Evolutionary conservation across 2,888 invertebrate genomes (phyloP).

Genomic region (Polyploca ridens): DNA sequence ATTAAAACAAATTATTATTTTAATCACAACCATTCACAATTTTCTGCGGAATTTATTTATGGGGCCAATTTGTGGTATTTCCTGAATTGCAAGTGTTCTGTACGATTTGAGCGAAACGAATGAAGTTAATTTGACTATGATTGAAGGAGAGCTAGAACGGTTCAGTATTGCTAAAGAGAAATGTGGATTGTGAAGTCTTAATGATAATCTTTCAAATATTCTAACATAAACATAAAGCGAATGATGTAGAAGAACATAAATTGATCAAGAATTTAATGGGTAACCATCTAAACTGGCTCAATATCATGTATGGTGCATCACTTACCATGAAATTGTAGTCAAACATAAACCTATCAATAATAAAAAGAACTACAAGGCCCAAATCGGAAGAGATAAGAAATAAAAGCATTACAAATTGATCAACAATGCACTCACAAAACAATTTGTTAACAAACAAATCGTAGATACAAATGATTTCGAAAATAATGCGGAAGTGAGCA

Average conservation of each 20-base stretch:
- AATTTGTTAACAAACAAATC: slow-evolving; percentile 47
- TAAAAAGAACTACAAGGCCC: background rate
- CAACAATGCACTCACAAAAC: slow-evolving; percentile 23
- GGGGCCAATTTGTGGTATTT: slow-evolving; percentile 25
- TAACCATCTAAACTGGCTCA: too few species aligned
- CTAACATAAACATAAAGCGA: too few species aligned
- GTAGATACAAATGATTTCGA: slow-evolving; percentile 48
- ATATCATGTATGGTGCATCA: too few species aligned
- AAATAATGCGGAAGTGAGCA: slow-evolving; percentile 75
- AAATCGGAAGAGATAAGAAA: slow-evolving; percentile 11
- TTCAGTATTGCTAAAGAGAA: background rate
- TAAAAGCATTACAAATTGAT: slow-evolving; percentile 5
- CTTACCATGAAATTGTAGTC: too few species aligned
- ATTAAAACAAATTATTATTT: slow-evolving; percentile 66
- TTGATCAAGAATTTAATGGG: too few species aligned
- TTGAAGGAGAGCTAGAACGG: background rate
- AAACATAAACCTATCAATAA: too few species aligned
- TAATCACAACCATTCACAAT: background rate
- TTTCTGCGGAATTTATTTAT: background rate
- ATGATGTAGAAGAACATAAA: too few species aligned
- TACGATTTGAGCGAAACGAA: background rate
- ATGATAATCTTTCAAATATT: too few species aligned
- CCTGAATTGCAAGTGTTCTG: background rate
- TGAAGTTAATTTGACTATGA: background rate
- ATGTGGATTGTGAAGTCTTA: background rate